phyloP scores from a whole-genome alignment of 2,888 invertebrate species.

The Gerris lacustris region DNA sequence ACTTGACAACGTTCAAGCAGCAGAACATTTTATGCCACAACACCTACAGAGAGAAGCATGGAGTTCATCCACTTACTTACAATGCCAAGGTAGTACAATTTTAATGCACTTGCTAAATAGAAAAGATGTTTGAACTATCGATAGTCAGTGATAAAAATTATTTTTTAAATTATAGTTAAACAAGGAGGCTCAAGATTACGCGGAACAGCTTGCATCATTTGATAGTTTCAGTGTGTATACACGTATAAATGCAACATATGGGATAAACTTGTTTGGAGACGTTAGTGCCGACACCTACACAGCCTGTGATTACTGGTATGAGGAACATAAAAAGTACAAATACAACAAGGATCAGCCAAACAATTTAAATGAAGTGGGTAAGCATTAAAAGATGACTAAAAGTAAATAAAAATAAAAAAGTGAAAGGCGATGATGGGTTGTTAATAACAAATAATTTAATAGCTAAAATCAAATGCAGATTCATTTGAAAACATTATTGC shows the following conservation, averaged over 20 bases:
- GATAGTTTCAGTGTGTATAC: background rate
- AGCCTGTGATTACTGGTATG: background rate
- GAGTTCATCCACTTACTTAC: background rate
- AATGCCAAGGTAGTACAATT: background rate
- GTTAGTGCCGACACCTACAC: background rate
- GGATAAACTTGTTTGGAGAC: no score
- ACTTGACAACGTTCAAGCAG: background rate
- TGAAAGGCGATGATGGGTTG: no score
- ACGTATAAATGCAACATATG: background rate
- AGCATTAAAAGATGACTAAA: background rate
- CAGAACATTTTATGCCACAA: background rate
- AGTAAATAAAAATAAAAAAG: no score
- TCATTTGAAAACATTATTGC: no score
- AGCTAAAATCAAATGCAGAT: no score
- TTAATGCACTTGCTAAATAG: background rate
- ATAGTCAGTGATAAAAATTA: background rate
- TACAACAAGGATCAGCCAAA: background rate
- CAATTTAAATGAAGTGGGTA: background rate
- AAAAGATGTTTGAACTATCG: background rate
- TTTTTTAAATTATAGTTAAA: background rate
- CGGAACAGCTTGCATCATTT: background rate
- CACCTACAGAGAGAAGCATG: background rate
- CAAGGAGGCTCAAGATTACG: background rate
- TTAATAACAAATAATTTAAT: no score
- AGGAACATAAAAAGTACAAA: background rate